Evolutionary conservation across 2,797 vertebrate species (phyloP).

Genomic region (Acanthornis magna): DNA sequence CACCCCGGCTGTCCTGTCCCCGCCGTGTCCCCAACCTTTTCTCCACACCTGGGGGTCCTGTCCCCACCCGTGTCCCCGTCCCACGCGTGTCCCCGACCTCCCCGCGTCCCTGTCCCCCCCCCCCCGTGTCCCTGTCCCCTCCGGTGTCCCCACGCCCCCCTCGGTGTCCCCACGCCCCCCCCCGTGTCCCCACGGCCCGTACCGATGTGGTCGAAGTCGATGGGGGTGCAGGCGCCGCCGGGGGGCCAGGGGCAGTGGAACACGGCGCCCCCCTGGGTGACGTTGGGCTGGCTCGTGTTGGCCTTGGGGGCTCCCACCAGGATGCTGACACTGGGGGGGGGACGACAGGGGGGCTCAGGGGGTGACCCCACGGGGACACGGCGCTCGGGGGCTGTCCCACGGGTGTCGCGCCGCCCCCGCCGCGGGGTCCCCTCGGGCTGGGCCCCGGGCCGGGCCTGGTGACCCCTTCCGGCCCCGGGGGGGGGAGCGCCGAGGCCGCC

Average conservation of each 20-base stretch:
- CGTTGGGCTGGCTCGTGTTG: neutral
- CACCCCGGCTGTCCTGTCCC: too few species aligned
- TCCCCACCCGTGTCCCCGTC: too few species aligned
- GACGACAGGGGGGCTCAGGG: neutral
- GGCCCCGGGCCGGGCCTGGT: neutral
- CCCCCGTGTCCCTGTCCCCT: too few species aligned
- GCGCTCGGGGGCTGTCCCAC: neutral
- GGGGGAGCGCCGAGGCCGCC: too few species aligned
- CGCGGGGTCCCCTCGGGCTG: neutral
- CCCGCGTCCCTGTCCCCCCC: too few species aligned
- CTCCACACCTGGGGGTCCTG: too few species aligned
- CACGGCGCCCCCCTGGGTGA: neutral
- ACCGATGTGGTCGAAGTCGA: neutral
- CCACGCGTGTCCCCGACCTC: too few species aligned
- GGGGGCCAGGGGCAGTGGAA: neutral
- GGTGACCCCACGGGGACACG: too few species aligned
- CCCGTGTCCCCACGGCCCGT: neutral
- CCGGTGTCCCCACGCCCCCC: too few species aligned
- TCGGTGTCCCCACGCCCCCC: too few species aligned
- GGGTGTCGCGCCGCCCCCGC: neutral
- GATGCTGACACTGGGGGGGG: neutral
- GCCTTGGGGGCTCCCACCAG: neutral
- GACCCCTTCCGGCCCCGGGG: neutral
- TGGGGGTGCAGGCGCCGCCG: neutral
- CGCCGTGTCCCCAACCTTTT: too few species aligned